Conservation (phyloP, 2,888 invertebrate genomes). For the Brachynemurus nebulosus region DNA sequence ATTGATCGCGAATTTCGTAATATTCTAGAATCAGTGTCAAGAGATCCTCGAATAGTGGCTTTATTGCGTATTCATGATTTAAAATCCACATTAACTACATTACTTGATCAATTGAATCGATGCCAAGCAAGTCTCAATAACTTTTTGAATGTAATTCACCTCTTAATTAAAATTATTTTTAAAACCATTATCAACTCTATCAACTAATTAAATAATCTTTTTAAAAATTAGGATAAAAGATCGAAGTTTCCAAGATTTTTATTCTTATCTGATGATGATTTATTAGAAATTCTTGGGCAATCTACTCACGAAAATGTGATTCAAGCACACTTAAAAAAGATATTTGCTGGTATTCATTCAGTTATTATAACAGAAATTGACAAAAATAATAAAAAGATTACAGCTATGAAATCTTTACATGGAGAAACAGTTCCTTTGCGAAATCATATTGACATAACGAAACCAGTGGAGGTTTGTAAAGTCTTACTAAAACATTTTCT, state of each 20-base stretch:
- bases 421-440: constrained; percentile 58
- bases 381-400: constrained; percentile 38
- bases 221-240: constrained; percentile 67
- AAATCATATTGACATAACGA: constrained; percentile 53
- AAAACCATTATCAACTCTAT: no score
- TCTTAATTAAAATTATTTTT: no score
- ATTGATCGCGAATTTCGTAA: constrained; percentile 80
- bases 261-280: constrained; percentile 95
- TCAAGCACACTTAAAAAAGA: constrained; percentile 87
- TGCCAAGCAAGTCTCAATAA: constrained; percentile 92
- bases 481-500: neutral
- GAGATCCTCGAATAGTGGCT: constrained; percentile 69
- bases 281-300: constrained; percentile 90
- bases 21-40: constrained; percentile 64
- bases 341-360: constrained; percentile 80
- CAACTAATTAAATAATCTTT: no score
- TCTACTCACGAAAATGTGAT: constrained; percentile 79
- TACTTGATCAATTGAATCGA: constrained; percentile 75
- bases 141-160: constrained; percentile 64
- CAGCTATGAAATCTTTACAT: constrained; percentile 61
- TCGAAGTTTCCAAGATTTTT: constrained; percentile 89
- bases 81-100: constrained; percentile 56
- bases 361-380: constrained; percentile 50
- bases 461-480: constrained; percentile 56
- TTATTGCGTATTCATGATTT: constrained; percentile 55